Conservation (phyloP, 2,888 invertebrate species). For the Choristoneura rosaceana region DNA sequence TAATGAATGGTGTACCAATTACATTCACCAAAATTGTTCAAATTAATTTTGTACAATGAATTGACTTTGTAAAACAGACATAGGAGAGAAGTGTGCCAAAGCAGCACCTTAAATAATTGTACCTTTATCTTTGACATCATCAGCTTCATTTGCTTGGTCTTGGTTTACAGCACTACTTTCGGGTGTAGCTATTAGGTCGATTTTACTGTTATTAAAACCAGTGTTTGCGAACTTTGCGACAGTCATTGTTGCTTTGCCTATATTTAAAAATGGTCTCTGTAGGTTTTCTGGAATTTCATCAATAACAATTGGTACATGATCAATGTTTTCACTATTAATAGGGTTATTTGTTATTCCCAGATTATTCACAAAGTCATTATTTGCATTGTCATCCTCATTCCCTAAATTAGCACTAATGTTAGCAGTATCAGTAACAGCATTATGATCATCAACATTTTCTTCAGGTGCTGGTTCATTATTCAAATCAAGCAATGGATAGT, state of each 20-base stretch:
- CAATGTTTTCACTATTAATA: not conserved
- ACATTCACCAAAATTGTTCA: too few relatives aligned
- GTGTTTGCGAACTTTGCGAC: not conserved
- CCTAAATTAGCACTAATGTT: not conserved
- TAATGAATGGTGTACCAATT: too few relatives aligned
- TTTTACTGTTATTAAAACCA: not conserved
- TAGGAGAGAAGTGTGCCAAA: not conserved
- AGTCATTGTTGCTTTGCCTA: not conserved
- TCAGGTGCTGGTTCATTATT: not conserved
- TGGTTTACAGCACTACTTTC: not conserved
- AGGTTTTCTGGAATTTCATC: not conserved
- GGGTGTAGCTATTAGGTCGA: not conserved
- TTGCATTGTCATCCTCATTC: not conserved
- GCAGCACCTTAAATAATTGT: not conserved
- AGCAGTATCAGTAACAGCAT: not conserved
- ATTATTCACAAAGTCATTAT: slow-evolving; percentile 1
- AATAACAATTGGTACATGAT: not conserved
- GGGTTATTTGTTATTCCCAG: not conserved
- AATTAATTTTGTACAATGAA: too few relatives aligned
- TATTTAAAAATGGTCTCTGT: not conserved
- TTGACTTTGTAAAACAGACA: too few relatives aligned
- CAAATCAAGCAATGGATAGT: not conserved
- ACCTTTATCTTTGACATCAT: not conserved
- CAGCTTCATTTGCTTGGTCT: not conserved
- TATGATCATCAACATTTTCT: not conserved